Base-by-base conservation (phyloP, 1,140 invertebrate species). In the Heterodera schachtii region DNA sequence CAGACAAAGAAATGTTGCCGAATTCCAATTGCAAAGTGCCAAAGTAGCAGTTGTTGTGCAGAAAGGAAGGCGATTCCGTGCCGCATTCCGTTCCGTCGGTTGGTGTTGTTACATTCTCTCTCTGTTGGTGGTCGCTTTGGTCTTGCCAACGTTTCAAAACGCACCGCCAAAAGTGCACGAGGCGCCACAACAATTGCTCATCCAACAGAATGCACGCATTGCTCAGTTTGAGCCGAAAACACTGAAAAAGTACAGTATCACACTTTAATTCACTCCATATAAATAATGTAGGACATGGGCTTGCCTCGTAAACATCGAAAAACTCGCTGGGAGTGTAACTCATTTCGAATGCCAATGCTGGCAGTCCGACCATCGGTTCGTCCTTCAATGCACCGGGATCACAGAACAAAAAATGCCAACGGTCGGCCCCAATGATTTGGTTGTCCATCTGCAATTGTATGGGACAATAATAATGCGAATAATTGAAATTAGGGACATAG, bases 201-300 rank as follows among this genome's bases (percentile, higher is more conserved):
- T 97, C 96, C 3, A 98, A 89, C 84, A 94, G 93, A 3, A 98
- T 90, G 43, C 93, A 94, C 66, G 96, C 91, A 69, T 95, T 95
- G 78, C 95, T 94, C 47, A 96, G 90, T 75, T 93, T 93, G 9
- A 97, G 91, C 6, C 94, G 93, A 19, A 97, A 90, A 90, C 96
- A 93, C 91, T 95, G 31, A 31, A 31, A 31, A 31, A 31, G 31
- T 31, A 31, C 31, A 31, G 31, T 31, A 31, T 31, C 31, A 31
- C 31, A 31, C 31, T 31, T 31, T 31, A 31, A 31, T 31, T 31
- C 31, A 31, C 31, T 31, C 91, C 85, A 88, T 67, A 64, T 11
- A 4, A 64, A 64, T 19, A 19, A 64, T 19, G 16, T 1, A 19
- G 19, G 11, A 19, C 11, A 64, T 64, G 16, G 16, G 16, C 11